Evolutionary conservation across 2,797 vertebrate species (phyloP), one percentile per base, ranked within the genome.

Genomic region (Girardinus metallicus): DNA sequence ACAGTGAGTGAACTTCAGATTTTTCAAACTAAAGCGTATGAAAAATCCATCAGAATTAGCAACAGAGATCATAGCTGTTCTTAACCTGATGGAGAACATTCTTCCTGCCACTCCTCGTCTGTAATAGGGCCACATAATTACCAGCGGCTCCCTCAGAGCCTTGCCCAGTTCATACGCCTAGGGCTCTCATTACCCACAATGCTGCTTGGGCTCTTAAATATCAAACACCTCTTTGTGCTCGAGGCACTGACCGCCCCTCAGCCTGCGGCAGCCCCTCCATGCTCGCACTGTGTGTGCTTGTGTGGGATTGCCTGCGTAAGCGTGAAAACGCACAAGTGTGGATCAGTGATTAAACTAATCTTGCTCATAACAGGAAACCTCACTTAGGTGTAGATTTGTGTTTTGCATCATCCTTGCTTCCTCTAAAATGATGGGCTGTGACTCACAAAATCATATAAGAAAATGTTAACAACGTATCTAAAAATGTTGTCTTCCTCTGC

Each of bases 141-240:
- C 86, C 89, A 77, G 89, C 87, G 79, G 83, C 87, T 94, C 88
- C 89, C 91, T 89, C 75, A 47, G 83, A 92, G 89, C 88, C 75
- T 85, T 83, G 86, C 89, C 90, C 83, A 60, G 57, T 90, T 86
- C 89, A 81, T 74, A 83, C 57, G 83, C 92, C 86, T 85, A 34
- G 82, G 91, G 92, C 95, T 92, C 92, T 95, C 94, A 96, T 95
- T 96, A 95, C 92, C 92, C 88, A 80, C 92, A 89, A 87, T 89
- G 85, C 91, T 89, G 87, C 91, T 86, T 88, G 83, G 85, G 80
- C 85, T 92, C 90, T 91, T 88, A 93, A 91, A 92, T 92, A 94
- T 94, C 93, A 94, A 94, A 94, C 87, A 81, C 39, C 83, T 92
- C 87, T 87, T 90, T 89, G 86, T 88, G 88, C 92, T 88, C 29